A percentile compares a stretch with the other conserved stretches of the same genome.
Conservation (phyloP, 2,888 invertebrate species). For the Campoletis raptor region DNA sequence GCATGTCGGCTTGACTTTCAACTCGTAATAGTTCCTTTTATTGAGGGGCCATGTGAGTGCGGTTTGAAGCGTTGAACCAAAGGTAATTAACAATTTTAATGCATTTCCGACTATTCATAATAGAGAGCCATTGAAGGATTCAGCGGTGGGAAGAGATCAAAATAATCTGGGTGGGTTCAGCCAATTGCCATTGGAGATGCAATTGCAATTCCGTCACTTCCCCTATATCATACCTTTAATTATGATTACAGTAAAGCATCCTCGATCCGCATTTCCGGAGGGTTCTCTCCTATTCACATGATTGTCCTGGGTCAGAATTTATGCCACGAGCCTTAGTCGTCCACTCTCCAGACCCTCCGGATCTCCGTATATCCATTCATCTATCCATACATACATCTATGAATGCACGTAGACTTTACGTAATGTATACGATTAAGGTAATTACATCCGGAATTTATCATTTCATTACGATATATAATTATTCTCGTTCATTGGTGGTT, state of each 20-base stretch:
- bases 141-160: constrained; percentile 63
- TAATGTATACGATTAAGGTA: constrained; percentile 10
- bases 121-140: constrained; percentile 59
- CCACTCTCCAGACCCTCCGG: constrained; percentile 50
- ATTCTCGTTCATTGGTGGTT: neutral
- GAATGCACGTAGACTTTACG: neutral
- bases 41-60: neutral
- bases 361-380: constrained; percentile 35
- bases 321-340: constrained; percentile 51
- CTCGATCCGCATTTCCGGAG: constrained; percentile 59
- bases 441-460: neutral
- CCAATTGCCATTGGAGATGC: constrained; percentile 49
- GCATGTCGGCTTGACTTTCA: neutral
- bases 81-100: constrained; percentile 49
- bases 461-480: neutral
- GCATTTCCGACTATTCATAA: constrained; percentile 30
- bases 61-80: constrained; percentile 4
- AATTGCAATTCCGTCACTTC: constrained; percentile 58
- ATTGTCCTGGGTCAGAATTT: constrained; percentile 57
- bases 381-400: neutral
- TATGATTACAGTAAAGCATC: constrained; percentile 64
- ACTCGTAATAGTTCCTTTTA: neutral
- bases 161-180: constrained; percentile 53
- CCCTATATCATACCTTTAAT: constrained; percentile 65
- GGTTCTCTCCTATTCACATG: constrained; percentile 48